phyloP scores from a whole-genome alignment of 2,113 vertebrate species.

The Dipodomys stephensi region DNA sequence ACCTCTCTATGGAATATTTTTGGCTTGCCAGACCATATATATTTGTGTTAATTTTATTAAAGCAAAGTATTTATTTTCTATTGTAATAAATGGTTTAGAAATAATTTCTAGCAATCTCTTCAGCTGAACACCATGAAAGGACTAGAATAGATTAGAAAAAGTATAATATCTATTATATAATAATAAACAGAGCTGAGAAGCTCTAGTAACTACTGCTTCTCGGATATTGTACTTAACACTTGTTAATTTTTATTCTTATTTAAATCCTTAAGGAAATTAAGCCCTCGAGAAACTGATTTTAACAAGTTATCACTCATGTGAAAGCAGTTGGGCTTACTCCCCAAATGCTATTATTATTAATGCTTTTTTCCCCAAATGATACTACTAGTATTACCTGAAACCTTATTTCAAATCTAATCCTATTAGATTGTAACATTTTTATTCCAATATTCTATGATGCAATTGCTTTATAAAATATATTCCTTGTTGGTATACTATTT shows the following conservation, averaged over 20 bases:
- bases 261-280: constrained; percentile 23
- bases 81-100: constrained; percentile 7
- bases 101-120: not conserved
- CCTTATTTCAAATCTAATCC: not conserved
- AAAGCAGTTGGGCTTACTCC: not conserved
- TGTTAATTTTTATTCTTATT: not conserved
- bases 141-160: not conserved
- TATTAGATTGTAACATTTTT: not conserved
- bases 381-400: not conserved
- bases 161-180: not conserved
- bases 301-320: not conserved
- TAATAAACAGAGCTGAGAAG: too few relatives aligned
- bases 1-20: not conserved
- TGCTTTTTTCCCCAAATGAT: not conserved
- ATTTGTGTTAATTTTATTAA: not conserved
- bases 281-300: not conserved
- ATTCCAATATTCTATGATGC: not conserved
- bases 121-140: not conserved
- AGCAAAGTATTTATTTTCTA: not conserved
- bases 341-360: not conserved
- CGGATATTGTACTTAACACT: not conserved
- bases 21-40: not conserved
- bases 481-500: not conserved
- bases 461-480: not conserved
- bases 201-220: not conserved